Evolutionary conservation across 2,888 invertebrate species (phyloP), one percentile per base, ranked within the genome.

Genomic region (Agonopterix alstromeriana): DNA sequence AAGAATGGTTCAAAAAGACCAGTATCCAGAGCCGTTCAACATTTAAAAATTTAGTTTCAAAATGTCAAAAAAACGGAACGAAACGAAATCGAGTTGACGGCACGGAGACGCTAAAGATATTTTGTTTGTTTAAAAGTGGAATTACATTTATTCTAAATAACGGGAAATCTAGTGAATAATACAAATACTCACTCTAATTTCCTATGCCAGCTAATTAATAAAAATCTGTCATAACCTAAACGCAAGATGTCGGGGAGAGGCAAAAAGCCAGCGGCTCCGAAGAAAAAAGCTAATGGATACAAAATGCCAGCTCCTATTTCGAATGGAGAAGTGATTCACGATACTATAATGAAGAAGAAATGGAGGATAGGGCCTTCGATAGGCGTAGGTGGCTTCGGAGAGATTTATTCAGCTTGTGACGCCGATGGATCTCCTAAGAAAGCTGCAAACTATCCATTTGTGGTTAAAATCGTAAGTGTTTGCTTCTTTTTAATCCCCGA

Each of bases 381-480:
- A 52, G 98, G 98, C 0, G 90, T 93, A 49, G 98, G 98, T 0
- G 98, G 98, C 9, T 98, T 98, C 76, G 98, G 98, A 0, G 95
- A 97, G 75, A 97, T 98, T 63, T 98, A 98, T 77, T 92, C 94
- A 0, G 97, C 96, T 42, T 93, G 92, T 77, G 91, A 90, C 48
- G 81, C 82, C 14, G 90, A 90, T 8, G 87, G 89, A 36, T 78
- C 88, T 1, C 76, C 88, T 1, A 90, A 90, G 51, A 82, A 82
- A 51, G 73, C 80, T 0, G 86, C 90, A 0, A 73, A 66, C 52
- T 94, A 92, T 76, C 91, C 93, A 4, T 93, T 90, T 67, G 95
- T 94, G 10, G 87, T 95, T 1, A 95, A 96, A 91, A 94, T 95
- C 67, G 95, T 95, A 85, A 91, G 93, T 90, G 55, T 48, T 42